Conservation (phyloP, 2,113 vertebrate species). For the Vulpes ferrilata region DNA sequence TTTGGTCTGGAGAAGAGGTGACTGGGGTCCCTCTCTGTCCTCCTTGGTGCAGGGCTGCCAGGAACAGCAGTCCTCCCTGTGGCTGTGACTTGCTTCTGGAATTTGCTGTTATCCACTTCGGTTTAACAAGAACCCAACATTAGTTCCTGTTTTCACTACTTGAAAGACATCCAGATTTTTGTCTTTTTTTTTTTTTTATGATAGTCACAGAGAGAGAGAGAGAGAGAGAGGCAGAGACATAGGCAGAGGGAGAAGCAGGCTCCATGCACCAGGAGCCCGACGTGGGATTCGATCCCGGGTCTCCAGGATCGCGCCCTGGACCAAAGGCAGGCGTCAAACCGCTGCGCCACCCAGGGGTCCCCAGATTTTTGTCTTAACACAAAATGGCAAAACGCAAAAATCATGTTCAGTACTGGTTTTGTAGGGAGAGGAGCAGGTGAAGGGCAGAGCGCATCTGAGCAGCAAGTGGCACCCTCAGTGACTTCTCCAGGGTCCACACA, state of each 20-base stretch:
- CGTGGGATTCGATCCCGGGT: too few species aligned
- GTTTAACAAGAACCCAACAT: not conserved
- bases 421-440: not conserved
- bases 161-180: not conserved
- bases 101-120: not conserved
- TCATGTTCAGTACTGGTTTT: not conserved
- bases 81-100: not conserved
- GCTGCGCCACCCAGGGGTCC: too few species aligned
- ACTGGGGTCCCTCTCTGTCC: too few species aligned
- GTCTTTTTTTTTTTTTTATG: not conserved
- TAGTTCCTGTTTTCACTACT: not conserved
- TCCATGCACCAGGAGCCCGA: too few species aligned
- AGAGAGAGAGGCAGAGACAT: too few species aligned
- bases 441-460: not conserved
- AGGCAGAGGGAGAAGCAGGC: too few species aligned
- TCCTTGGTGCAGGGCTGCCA: too few species aligned
- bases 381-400: not conserved
- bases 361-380: not conserved
- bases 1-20: too few species aligned
- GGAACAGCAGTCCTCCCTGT: too few species aligned
- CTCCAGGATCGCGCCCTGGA: too few species aligned
- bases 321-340: too few species aligned
- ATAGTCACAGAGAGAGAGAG: too few species aligned
- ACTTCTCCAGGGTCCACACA: not conserved
- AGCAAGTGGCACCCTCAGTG: fast-evolving